These are phyloP conservation scores for Trachelus tabidus DNA, from an alignment of 2,888 invertebrate genomes.

Conservation along the genomic window DNA sequence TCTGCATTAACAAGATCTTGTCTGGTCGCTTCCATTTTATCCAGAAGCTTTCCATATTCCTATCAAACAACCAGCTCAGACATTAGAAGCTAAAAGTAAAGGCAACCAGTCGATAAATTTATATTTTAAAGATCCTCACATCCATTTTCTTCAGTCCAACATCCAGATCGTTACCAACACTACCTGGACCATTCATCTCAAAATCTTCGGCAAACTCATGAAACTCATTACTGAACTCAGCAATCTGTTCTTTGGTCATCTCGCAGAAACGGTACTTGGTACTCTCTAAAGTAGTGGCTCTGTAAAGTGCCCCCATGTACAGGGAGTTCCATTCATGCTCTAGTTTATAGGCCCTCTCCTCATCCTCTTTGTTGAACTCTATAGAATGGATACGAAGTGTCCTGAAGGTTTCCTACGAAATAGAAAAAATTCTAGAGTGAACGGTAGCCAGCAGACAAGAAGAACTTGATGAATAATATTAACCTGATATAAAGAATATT, in stretches of 20 bases:
- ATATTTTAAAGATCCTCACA: constrained; percentile 53
- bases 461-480: not conserved
- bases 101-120: not conserved
- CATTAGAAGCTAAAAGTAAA: not conserved
- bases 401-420: constrained; percentile 79
- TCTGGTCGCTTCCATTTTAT: constrained; percentile 75
- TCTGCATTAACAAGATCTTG: constrained; percentile 78
- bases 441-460: not conserved
- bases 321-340: constrained; percentile 78
- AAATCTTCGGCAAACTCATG: constrained; percentile 80
- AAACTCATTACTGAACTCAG: constrained; percentile 72
- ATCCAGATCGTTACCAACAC: constrained; percentile 83
- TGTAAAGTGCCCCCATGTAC: constrained; percentile 76
- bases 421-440: not conserved
- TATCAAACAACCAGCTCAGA: constrained; percentile 51
- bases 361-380: constrained; percentile 71
- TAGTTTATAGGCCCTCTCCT: constrained; percentile 71
- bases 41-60: constrained; percentile 75
- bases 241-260: constrained; percentile 81
- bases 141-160: constrained; percentile 78
- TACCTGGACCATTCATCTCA: constrained; percentile 81
- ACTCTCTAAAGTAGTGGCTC: constrained; percentile 77
- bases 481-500: constrained; percentile 71
- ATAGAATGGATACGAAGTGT: constrained; percentile 80
- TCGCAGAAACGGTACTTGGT: constrained; percentile 90